These are phyloP conservation scores for Lasioglossum calceatum DNA, from an alignment of 2,888 invertebrate genomes.

Conservation along the genomic window DNA sequence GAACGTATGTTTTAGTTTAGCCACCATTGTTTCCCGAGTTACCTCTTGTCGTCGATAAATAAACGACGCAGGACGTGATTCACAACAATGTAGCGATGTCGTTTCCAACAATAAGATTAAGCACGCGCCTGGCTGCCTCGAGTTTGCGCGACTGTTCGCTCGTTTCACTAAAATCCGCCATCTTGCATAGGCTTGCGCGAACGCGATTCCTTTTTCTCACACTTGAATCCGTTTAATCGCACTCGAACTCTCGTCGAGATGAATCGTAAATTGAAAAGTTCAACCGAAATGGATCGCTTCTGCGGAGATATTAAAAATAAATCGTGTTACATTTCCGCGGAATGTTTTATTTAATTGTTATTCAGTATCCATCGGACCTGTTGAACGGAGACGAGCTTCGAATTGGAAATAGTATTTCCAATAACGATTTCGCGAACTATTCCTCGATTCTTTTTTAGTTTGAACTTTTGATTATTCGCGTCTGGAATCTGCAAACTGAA, in stretches of 20 bases:
- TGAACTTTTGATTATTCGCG: too few species aligned
- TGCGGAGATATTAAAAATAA: not conserved
- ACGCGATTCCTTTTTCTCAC: not conserved
- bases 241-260: not conserved
- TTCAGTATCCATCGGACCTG: not conserved
- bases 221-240: not conserved
- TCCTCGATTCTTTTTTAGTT: not conserved
- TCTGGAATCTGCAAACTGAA: too few species aligned
- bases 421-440: not conserved
- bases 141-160: not conserved
- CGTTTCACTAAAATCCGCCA: not conserved
- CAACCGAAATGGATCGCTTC: not conserved
- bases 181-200: not conserved
- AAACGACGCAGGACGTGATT: not conserved
- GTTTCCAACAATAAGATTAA: not conserved
- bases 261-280: not conserved
- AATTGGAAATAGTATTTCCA: not conserved
- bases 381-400: not conserved
- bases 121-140: not conserved
- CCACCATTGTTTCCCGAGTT: not conserved
- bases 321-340: not conserved
- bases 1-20: not conserved
- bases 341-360: conserved; percentile 8
- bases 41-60: not conserved
- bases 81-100: not conserved